These are phyloP conservation scores for Dasyprocta punctata DNA, from an alignment of 2,113 vertebrate species.

Conservation along the genomic window DNA sequence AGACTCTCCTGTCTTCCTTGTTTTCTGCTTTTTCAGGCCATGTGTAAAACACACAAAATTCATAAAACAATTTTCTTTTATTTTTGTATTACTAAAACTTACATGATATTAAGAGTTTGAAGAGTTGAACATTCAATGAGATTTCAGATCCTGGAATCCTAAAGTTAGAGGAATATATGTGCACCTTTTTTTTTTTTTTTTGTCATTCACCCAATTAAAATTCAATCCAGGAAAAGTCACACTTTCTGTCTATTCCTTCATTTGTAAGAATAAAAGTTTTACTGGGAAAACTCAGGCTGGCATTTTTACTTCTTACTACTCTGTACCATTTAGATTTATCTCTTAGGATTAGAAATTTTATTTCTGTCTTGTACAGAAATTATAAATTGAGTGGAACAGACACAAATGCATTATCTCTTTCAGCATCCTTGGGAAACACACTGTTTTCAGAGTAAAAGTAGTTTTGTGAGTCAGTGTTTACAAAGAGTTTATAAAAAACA, in stretches of 20 bases:
- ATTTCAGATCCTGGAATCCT: background rate
- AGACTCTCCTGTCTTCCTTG: background rate
- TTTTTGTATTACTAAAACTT: background rate
- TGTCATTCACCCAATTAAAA: background rate
- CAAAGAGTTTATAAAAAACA: background rate
- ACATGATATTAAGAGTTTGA: background rate
- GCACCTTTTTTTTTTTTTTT: background rate
- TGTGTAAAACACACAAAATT: background rate
- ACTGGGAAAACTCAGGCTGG: background rate
- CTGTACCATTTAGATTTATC: background rate
- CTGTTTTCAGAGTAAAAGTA: background rate
- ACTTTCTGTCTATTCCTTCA: background rate
- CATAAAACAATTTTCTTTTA: background rate
- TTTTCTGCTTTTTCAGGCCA: background rate
- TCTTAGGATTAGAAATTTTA: background rate
- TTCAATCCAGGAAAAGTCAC: background rate
- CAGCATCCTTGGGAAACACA: background rate
- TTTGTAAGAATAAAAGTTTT: background rate
- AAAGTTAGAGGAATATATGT: background rate
- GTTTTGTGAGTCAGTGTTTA: slow-evolving; percentile 30
- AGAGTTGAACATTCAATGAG: background rate
- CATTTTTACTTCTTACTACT: background rate
- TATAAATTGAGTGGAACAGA: background rate
- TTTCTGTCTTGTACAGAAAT: background rate
- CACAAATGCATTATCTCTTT: background rate